Base-by-base conservation (phyloP, 2,797 vertebrate species). In the Rhyacichthys aspro region DNA sequence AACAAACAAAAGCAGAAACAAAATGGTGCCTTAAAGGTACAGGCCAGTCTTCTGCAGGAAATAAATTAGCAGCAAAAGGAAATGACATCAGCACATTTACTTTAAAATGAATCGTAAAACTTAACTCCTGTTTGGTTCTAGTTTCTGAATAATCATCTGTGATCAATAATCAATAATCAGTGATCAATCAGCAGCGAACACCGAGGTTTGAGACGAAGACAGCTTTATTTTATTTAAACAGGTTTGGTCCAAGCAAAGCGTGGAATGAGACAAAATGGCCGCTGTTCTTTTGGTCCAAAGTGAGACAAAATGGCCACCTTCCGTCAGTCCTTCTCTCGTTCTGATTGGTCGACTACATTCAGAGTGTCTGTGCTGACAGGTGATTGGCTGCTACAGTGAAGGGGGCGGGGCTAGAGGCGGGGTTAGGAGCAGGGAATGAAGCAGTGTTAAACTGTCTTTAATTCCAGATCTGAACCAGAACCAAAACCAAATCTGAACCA, bases 271-370 rank as follows among this genome's bases (percentile, higher is more conserved):
- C 32, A 34, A 45, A 48, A 48, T 32, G 47, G 28, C 43, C 47
- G 28, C 47, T 28, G 23, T 28, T 28, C 23, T 28, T 28, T 28
- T 28, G 23, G 23, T 28, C 23, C 23, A 28, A 28, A 28, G 23
- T 28, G 23, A 28, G 23, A 34, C 32, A 34, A 46, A 48, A 48
- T 48, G 47, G 28, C 17, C 47, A 28, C 47, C 28, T 17, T 36
- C 47, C 15, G 5, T 28, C 46, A 48, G 11, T 48, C 47, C 16
- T 32, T 49, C 47, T 32, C 34, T 28, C 47, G 32, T 34, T 16
- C 47, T 34, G n/a, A 49, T 49, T 49, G 47, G 47, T 49, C 47
- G 9, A 36, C n/a, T 49, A 49, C 47, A 49, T 49, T 49, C 47
- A 49, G n/a, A 34, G 46, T 48, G 47, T 48, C 46, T 14, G 46